These are phyloP conservation scores for Brachionichthys hirsutus DNA, from an alignment of 2,113 vertebrate species.

Conservation along the genomic window DNA sequence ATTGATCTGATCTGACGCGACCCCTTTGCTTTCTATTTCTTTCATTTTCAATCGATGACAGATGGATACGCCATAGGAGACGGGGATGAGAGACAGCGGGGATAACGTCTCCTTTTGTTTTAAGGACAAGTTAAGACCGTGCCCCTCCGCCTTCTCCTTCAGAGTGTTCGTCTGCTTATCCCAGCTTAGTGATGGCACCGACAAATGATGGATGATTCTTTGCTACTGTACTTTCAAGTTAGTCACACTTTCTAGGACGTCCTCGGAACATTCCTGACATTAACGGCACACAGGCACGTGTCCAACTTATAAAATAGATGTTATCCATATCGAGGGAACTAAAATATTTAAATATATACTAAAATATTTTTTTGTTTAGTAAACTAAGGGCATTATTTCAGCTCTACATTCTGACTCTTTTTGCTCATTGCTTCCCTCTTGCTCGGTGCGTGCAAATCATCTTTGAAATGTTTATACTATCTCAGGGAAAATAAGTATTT, in stretches of 20 bases:
- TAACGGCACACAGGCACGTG: conserved; percentile 1
- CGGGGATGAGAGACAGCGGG: conserved; percentile 68
- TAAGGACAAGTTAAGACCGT: conserved; percentile 79
- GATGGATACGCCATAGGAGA: conserved; percentile 70
- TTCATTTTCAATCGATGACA: conserved; percentile 81
- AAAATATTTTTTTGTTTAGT: conserved; percentile 9
- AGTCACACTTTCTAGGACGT: conserved; percentile 35
- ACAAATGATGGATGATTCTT: conserved; percentile 53
- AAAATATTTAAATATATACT: conserved; percentile 19
- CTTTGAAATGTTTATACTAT: conserved; percentile 42
- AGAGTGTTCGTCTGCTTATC: conserved; percentile 49
- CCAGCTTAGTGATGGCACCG: conserved; percentile 48
- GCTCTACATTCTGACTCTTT: conserved; percentile 16
- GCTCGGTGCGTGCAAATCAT: conserved; percentile 33
- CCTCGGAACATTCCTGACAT: conserved; percentile 18
- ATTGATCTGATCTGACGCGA: conserved; percentile 75
- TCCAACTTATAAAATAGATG: conserved; percentile 9
- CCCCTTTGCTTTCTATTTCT: conserved; percentile 74
- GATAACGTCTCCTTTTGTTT: conserved; percentile 80
- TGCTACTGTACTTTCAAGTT: conserved; percentile 59
- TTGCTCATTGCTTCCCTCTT: conserved; percentile 14
- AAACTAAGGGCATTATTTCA: conserved; percentile 23
- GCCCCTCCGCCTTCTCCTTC: conserved; percentile 61
- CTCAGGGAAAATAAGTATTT: conserved; percentile 52
- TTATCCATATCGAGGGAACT: conserved; percentile 6